These are phyloP conservation scores for Cheilosia variabilis DNA, from an alignment of 2,888 invertebrate genomes.

Conservation along the genomic window DNA sequence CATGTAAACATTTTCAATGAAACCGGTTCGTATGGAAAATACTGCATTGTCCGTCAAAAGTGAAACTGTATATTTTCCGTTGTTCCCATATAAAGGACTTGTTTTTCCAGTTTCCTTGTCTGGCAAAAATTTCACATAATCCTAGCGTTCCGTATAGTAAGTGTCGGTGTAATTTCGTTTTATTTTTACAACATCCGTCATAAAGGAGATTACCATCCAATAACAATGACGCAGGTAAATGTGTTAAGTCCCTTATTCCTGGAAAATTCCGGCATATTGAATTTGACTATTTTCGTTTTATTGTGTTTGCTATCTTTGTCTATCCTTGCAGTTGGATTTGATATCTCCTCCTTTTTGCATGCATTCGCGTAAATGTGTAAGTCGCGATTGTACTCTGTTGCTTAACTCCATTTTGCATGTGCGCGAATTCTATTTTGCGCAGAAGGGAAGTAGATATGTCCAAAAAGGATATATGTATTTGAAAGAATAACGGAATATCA, in stretches of 20 bases:
- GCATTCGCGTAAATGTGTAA: background rate
- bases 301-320: background rate
- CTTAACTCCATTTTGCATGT: conserved; percentile 1
- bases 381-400: background rate
- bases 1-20: too few species aligned
- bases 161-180: background rate
- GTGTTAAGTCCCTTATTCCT: conserved; percentile 15
- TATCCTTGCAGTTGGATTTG: background rate
- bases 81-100: background rate
- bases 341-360: conserved; percentile 25
- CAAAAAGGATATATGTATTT: background rate
- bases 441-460: background rate
- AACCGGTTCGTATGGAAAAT: too few species aligned
- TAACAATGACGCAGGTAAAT: conserved; percentile 7
- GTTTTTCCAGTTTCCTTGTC: background rate
- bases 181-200: background rate
- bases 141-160: background rate
- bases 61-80: background rate
- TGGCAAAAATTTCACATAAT: background rate
- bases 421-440: background rate
- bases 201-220: conserved; percentile 17
- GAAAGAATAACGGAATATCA: conserved; percentile 7
- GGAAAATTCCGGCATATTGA: conserved; percentile 9
- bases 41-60: background rate
- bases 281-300: background rate